Evolutionary conservation across 2,888 invertebrate genomes (phyloP).

Genomic region (Clostera curtula): DNA sequence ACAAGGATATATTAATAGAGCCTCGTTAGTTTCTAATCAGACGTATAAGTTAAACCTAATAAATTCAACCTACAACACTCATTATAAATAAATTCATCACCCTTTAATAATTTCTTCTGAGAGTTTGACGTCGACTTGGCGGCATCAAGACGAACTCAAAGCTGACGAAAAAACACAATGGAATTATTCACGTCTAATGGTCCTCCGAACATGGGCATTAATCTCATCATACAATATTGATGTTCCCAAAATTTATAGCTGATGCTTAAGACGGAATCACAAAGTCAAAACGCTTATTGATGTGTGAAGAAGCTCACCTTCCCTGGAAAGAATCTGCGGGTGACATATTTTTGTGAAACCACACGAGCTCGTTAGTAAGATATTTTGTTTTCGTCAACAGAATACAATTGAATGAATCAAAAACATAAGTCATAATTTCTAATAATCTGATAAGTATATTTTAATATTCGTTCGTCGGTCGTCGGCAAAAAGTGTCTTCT

Average conservation of each 20-base stretch:
- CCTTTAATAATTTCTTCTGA: conserved; percentile 46
- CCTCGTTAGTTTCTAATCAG: too few species aligned
- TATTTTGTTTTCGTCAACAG: conserved; percentile 52
- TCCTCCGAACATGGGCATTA: conserved; percentile 70
- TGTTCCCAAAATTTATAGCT: conserved; percentile 67
- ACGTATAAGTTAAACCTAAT: too few species aligned
- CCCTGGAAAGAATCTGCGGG: conserved; percentile 36
- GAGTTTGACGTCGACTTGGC: conserved; percentile 53
- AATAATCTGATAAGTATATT: conserved; percentile 43
- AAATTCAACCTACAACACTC: conserved; percentile 21
- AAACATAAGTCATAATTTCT: conserved; percentile 63
- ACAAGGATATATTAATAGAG: too few species aligned
- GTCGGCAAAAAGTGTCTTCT: conserved; percentile 39
- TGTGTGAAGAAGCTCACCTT: conserved; percentile 71
- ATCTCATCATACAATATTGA: conserved; percentile 72
- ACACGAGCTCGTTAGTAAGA: conserved; percentile 59
- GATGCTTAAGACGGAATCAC: conserved; percentile 50
- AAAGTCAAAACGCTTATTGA: conserved; percentile 70
- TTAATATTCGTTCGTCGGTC: conserved; percentile 29
- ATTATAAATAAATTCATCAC: conserved; percentile 51
- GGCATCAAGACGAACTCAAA: conserved; percentile 47
- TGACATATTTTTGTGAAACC: conserved; percentile 63
- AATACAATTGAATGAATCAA: conserved; percentile 72
- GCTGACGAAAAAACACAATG: conserved; percentile 61
- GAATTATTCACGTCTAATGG: conserved; percentile 69